Conservation (phyloP, 2,113 vertebrate species). For the Trochalopteron elliotii region DNA sequence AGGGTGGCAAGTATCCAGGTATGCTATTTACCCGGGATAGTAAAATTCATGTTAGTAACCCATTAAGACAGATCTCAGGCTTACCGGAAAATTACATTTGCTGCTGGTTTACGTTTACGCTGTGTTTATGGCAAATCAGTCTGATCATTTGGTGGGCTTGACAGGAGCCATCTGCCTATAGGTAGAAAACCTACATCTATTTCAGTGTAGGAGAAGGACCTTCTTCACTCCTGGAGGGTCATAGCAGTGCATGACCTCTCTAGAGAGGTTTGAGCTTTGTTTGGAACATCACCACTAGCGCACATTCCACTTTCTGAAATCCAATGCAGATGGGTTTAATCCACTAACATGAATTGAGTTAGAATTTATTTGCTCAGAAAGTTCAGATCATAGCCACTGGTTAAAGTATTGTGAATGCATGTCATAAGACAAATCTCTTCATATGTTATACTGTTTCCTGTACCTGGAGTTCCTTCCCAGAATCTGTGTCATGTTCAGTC, state of each 20-base stretch:
- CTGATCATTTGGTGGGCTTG: not conserved
- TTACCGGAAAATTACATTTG: not conserved
- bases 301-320: not conserved
- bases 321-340: not conserved
- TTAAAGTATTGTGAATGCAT: not conserved
- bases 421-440: not conserved
- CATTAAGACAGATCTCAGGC: not conserved
- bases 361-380: not conserved
- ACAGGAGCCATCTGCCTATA: not conserved
- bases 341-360: not conserved
- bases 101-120: not conserved
- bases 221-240: not conserved
- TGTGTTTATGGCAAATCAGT: not conserved
- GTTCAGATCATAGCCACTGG: not conserved
- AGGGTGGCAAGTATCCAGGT: constrained; percentile 99
- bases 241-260: not conserved
- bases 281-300: not conserved
- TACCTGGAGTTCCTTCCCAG: not conserved
- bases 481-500: not conserved
- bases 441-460: not conserved
- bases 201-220: not conserved
- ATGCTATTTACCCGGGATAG: constrained; percentile 24
- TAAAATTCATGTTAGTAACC: not conserved
- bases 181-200: not conserved
- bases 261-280: not conserved